Conservation (phyloP, 1,140 invertebrate genomes). For the Sogatella furcifera region DNA sequence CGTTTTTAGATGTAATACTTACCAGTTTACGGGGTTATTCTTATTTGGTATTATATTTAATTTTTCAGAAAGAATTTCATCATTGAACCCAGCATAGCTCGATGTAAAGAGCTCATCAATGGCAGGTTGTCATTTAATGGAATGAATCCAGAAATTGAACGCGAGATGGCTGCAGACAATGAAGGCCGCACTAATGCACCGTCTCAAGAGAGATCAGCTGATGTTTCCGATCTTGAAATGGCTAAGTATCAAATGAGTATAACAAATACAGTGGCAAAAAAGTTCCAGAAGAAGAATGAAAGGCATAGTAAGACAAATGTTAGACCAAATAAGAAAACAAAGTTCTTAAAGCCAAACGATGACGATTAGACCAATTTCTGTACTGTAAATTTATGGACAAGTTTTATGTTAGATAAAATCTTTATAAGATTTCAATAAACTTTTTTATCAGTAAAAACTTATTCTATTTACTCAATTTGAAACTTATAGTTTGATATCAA, state of each 20-base stretch:
- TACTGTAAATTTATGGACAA: not conserved
- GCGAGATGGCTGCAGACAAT: conserved; percentile 40
- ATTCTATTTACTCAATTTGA: too few relatives aligned
- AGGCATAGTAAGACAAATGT: conserved; percentile 24
- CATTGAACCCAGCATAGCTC: conserved; percentile 62
- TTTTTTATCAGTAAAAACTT: too few relatives aligned
- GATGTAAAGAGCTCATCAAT: conserved; percentile 61
- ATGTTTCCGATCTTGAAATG: conserved; percentile 62
- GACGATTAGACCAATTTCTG: not conserved
- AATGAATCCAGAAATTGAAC: conserved; percentile 81
- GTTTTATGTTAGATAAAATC: not conserved
- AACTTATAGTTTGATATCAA: too few relatives aligned
- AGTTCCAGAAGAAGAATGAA: conserved; percentile 29
- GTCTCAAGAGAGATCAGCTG: conserved; percentile 32
- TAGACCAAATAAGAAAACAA: conserved; percentile 26
- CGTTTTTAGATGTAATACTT: too few relatives aligned
- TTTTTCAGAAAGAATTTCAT: conserved; percentile 50
- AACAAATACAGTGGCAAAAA: conserved; percentile 35
- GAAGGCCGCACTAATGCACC: conserved; percentile 38
- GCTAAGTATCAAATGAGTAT: conserved; percentile 35
- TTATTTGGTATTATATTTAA: not conserved
- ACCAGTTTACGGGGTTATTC: too few relatives aligned
- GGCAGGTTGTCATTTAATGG: conserved; percentile 77
- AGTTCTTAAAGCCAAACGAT: conserved; percentile 32
- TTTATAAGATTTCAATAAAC: not conserved